Base-by-base conservation (phyloP, 1,140 invertebrate species). In the Drosophila santomea region DNA sequence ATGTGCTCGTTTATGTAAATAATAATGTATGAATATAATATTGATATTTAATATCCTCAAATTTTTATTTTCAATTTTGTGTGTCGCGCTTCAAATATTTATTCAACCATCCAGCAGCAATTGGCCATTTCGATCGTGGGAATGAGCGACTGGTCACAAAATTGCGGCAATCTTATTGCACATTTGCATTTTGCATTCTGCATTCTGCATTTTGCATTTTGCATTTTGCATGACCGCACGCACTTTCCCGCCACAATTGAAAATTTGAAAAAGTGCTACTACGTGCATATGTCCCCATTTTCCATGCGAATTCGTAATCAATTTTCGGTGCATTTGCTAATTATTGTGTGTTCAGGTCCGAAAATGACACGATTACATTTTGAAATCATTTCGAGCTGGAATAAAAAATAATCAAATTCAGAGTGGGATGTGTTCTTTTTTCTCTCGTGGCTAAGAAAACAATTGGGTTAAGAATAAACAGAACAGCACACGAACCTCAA, bases 401-500 rank as follows among this genome's bases (percentile, higher is more conserved):
- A 7, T 44, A 63, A 45, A 35, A 23, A 25, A 2, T 20, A 20
- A 20, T 20, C 2, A 20, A 20, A 23, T n/a, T 15, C 44, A 10
- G 8, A 5, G 28, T 8, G 4, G 11, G 6, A 10, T 25, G 25
- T 10, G 23, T 11, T 62, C 14, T 23, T 14, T 32, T 25, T 56
- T 12, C 1, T 10, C 10, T 17, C 0, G 32, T 15, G 45, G 35
- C 56, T n/a, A 62, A 51, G 36, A 52, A 28, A 67, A 44, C 51
- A 83, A 74, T 71, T 78, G 60, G 64, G 38, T 68, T 83, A 43
- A 60, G 63, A 82, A 57, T 64, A 79, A 64, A 60, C 58, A 62
- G 61, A 52, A 38, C 10, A 39, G 41, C 38, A 62, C 58, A 54
- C 67, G 57, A 71, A 74, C 36, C 69, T 11, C 11, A 52, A 44